phyloP scores from a whole-genome alignment of 2,113 vertebrate genomes.

The Cynocephalus volans region DNA sequence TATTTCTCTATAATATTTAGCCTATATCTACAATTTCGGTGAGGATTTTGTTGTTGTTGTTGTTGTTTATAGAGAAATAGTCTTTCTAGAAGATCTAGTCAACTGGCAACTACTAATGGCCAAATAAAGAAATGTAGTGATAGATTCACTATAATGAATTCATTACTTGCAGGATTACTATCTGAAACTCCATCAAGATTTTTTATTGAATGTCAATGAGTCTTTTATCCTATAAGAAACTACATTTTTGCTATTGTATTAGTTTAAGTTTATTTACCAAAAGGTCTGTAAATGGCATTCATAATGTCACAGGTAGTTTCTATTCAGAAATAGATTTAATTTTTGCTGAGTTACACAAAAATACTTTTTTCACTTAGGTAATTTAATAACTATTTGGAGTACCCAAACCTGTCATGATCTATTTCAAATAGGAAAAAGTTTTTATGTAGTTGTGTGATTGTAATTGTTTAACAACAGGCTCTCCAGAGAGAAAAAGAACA shows the following conservation, averaged over 20 bases:
- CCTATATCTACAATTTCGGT: not conserved
- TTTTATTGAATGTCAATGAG: not conserved
- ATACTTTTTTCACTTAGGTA: not conserved
- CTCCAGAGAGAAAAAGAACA: not conserved
- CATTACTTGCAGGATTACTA: not conserved
- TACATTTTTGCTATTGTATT: not conserved
- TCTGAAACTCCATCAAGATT: not conserved
- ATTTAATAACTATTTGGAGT: not conserved
- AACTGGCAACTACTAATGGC: not conserved
- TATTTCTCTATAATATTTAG: slow-evolving; percentile 11
- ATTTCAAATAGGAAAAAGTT: not conserved
- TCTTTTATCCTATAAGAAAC: not conserved
- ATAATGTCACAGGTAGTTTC: not conserved
- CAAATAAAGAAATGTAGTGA: not conserved
- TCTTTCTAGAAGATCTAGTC: not conserved
- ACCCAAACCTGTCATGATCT: not conserved
- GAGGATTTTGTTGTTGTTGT: not conserved
- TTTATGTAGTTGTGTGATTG: not conserved
- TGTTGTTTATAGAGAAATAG: not conserved
- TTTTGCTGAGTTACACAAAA: not conserved
- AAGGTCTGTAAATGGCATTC: not conserved
- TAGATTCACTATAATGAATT: not conserved
- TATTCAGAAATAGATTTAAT: not conserved
- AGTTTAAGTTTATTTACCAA: not conserved
- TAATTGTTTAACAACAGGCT: not conserved